Base-by-base conservation (phyloP, 2,888 invertebrate species). In the Apamea epomidion region DNA sequence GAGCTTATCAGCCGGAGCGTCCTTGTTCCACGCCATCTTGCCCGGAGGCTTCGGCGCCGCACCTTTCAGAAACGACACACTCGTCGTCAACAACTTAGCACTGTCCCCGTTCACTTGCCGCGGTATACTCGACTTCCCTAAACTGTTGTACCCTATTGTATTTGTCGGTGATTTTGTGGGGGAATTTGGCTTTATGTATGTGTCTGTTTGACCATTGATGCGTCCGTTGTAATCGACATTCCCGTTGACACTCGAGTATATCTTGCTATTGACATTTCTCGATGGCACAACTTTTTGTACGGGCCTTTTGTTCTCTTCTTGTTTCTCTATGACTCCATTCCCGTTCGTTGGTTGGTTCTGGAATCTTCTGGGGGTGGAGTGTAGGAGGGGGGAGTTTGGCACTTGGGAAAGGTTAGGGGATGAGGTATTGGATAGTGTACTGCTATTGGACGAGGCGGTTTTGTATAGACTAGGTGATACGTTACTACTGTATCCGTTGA, bases 281-380 rank as follows among this genome's bases (percentile, higher is more conserved):
- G 98, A 98, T 4, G 98, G 98, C 54, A 98, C 98, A 14, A 98
- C 98, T 95, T 98, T 98, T 93, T 98, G 98, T 42, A 98, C 98
- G 14, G 98, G 98, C 92, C 98, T 97, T 92, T 98, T 98, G 86
- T 97, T 97, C 79, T 97, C 97, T 84, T 97, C 96, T 83, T 85
- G 81, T 74, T 96, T 96, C 18, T 96, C 96, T n/a, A 92, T 80
- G 86, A 94, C 95, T 29, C 95, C 95, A 82, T 96, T 90, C 29
- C 90, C 90, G 32, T 90, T 90, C 68, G 86, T 81, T 81, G 86
- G 48, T 82, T 95, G 94, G 81, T 91, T 92, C 83, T 95, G 96
- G 89, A 95, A 96, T 92, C 96, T 95, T 94, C 97, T 91, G 75
- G 97, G 96, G 78, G 97, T 97, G 0, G 97, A 97, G 82, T 97